A percentile compares a stretch with the other conserved stretches of the same genome.
Evolutionary conservation across 2,797 vertebrate species (phyloP).

Genomic region (Mormyrus proboscirostris): DNA sequence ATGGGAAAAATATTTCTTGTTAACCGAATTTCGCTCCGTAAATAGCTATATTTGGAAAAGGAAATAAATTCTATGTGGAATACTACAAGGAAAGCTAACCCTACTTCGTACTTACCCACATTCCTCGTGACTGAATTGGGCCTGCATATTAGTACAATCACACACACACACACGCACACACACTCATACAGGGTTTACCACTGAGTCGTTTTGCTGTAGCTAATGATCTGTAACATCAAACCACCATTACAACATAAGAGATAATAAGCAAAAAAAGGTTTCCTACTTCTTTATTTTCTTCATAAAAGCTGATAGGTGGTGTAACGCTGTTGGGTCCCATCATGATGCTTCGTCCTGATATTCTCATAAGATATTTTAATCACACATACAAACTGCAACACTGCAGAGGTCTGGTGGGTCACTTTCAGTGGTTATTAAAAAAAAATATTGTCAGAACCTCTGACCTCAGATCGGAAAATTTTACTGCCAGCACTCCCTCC

Average conservation of each 20-base stretch:
- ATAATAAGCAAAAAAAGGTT: background rate
- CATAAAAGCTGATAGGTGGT: background rate
- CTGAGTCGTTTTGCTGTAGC: background rate
- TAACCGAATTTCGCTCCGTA: constrained; percentile 40
- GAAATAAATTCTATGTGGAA: constrained; percentile 28
- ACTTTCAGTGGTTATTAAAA: constrained; percentile 20
- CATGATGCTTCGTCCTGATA: background rate
- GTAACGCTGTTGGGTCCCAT: background rate
- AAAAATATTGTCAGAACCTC: background rate
- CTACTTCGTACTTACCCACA: background rate
- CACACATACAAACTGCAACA: constrained; percentile 4
- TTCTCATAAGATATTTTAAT: background rate
- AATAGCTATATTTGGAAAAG: constrained; percentile 47
- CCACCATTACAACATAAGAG: background rate
- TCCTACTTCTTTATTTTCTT: background rate
- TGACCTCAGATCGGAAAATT: background rate
- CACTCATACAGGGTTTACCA: background rate
- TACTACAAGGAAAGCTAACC: constrained; percentile 6
- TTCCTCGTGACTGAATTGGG: constrained; percentile 15
- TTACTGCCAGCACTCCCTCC: background rate
- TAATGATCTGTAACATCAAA: background rate
- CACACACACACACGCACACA: background rate
- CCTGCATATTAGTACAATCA: constrained; percentile 12
- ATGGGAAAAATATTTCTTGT: constrained; percentile 36
- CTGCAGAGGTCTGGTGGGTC: background rate